Conservation (phyloP, 2,113 vertebrate species). For the Hystrix brachyura region DNA sequence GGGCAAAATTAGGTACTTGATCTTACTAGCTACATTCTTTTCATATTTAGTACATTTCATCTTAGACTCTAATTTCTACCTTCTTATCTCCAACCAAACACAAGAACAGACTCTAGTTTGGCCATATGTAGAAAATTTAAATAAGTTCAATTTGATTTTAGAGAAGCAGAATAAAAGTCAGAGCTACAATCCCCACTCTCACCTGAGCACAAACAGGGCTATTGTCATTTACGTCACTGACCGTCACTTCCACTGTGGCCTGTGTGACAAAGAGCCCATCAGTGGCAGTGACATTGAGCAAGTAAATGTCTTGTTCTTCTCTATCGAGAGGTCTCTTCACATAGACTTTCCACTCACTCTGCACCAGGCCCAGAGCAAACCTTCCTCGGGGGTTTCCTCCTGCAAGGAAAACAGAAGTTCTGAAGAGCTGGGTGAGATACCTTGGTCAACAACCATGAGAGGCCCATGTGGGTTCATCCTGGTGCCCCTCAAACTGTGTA, state of each 20-base stretch:
- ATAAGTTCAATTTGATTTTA: conserved; percentile 19
- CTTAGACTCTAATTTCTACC: neutral
- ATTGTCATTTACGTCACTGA: conserved; percentile 97
- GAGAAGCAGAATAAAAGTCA: neutral
- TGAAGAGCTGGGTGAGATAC: conserved; percentile 8
- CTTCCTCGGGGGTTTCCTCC: conserved; percentile 96
- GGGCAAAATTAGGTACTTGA: neutral
- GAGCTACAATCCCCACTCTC: conserved; percentile 45
- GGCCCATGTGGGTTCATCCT: neutral
- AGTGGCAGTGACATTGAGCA: conserved; percentile 96
- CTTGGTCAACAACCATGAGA: neutral
- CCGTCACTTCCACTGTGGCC: conserved; percentile 93
- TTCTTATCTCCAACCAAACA: neutral
- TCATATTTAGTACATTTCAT: neutral
- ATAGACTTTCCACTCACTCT: conserved; percentile 98
- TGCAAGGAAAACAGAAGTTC: conserved; percentile 71
- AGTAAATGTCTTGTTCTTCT: conserved; percentile 94
- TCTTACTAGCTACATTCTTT: neutral
- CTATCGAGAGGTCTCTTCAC: conserved; percentile 96
- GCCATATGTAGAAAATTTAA: conserved; percentile 13
- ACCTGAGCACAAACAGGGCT: conserved; percentile 96
- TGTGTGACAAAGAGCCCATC: conserved; percentile 97
- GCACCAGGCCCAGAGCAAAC: conserved; percentile 96
- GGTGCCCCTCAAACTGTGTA: neutral
- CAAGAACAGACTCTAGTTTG: neutral